Conservation (phyloP, 2,888 invertebrate species). For the Anoncus sp. region DNA sequence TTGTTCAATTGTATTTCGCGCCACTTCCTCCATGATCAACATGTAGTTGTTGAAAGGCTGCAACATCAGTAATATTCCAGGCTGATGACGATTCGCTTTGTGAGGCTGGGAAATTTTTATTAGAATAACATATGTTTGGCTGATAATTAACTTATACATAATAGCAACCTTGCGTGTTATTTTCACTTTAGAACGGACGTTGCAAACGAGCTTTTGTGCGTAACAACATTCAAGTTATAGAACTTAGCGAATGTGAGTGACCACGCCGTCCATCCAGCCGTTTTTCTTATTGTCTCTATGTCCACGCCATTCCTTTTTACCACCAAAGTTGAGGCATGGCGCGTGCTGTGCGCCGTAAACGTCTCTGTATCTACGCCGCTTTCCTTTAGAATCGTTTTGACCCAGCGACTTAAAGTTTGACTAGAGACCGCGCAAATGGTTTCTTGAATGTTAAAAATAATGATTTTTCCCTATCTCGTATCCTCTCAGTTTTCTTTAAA, state of each 20-base stretch:
- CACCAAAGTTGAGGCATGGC: constrained; percentile 44
- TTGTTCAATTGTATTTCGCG: constrained; percentile 30
- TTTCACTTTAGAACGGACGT: constrained; percentile 32
- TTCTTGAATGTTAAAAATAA: constrained; percentile 35
- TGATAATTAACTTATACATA: constrained; percentile 31
- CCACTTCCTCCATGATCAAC: constrained; percentile 42
- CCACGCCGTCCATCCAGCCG: constrained; percentile 31
- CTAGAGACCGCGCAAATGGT: constrained; percentile 34
- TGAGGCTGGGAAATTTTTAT: constrained; percentile 23
- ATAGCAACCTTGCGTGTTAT: constrained; percentile 15
- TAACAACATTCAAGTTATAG: constrained; percentile 30
- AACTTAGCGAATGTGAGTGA: constrained; percentile 39
- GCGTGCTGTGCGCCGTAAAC: constrained; percentile 51
- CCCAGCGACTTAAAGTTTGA: constrained; percentile 38
- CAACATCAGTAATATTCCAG: constrained; percentile 19
- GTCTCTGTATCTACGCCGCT: constrained; percentile 38
- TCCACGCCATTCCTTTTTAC: constrained; percentile 37
- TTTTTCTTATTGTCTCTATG: constrained; percentile 43
- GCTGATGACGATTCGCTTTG: constrained; percentile 22
- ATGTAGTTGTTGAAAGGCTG: constrained; percentile 46
- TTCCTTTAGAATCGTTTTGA: constrained; percentile 23
- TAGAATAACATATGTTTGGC: constrained; percentile 17
- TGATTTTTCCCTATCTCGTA: constrained; percentile 8
- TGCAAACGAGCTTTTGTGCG: constrained; percentile 38
- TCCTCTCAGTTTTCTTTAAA: constrained; percentile 14